Conservation (phyloP, 2,797 vertebrate species). For the Epinephelus coioides region DNA sequence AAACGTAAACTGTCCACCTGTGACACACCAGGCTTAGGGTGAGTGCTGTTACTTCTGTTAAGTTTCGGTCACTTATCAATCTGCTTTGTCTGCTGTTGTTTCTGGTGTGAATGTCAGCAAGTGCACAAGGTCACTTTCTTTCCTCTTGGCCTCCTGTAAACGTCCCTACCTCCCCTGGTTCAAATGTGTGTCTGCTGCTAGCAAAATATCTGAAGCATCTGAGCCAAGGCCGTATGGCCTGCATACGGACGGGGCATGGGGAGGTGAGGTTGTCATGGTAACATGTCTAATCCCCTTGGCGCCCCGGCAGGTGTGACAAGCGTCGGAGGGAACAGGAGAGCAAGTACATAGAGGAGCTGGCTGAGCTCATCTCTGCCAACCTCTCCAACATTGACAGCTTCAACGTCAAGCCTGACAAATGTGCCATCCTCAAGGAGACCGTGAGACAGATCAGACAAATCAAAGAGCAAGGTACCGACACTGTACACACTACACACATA, state of each 20-base stretch:
- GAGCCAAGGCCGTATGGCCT: constrained; percentile 43
- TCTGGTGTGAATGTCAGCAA: constrained; percentile 25
- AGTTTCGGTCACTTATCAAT: background rate
- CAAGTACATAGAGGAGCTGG: constrained; percentile 98
- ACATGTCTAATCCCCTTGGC: constrained; percentile 73
- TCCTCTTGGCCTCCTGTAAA: constrained; percentile 9
- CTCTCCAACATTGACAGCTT: constrained; percentile 99
- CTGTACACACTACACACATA: background rate
- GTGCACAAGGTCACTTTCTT: constrained; percentile 22
- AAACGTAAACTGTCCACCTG: constrained; percentile 96
- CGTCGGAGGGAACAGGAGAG: constrained; percentile 98
- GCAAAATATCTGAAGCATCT: constrained; percentile 43
- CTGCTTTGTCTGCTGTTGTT: constrained; percentile 13
- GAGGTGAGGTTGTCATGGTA: constrained; percentile 76
- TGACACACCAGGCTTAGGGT: constrained; percentile 93
- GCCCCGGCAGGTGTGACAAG: constrained; percentile 93
- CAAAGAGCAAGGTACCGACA: constrained; percentile 95
- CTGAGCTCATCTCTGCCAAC: constrained; percentile 99
- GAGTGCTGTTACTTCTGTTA: constrained; percentile 53
- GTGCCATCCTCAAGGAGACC: constrained; percentile 98
- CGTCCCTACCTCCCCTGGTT: background rate
- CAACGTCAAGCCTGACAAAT: constrained; percentile 99
- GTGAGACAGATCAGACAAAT: constrained; percentile 99
- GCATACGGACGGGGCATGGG: constrained; percentile 43
- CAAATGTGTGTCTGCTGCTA: constrained; percentile 18